Evolutionary conservation across 2,113 vertebrate genomes (phyloP).

Genomic region (Aplodontia rufa): DNA sequence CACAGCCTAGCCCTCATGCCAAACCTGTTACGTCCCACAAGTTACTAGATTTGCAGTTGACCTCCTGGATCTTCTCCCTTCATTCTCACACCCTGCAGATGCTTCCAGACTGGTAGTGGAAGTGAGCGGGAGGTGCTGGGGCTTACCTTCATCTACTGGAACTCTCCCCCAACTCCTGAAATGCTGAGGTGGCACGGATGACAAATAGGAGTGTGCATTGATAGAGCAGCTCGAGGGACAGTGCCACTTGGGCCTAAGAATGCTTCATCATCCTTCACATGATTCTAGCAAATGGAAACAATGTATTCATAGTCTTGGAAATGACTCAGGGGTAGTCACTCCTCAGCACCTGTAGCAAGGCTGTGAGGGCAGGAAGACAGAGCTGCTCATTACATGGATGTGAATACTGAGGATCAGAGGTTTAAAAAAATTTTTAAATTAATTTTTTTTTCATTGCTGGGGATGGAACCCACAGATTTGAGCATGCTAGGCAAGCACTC

Average conservation of each 20-base stretch:
- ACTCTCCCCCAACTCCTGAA: neutral
- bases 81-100: accelerated
- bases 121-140: neutral
- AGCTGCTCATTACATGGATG: neutral
- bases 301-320: neutral
- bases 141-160: neutral
- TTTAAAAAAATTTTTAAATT: too few species aligned
- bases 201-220: accelerated
- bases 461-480: neutral
- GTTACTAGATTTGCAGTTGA: neutral
- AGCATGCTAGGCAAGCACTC: neutral
- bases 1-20: neutral
- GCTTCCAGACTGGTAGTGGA: neutral
- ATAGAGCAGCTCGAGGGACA: neutral
- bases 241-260: neutral
- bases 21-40: neutral
- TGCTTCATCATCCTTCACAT: neutral
- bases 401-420: neutral
- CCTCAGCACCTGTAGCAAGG: too few species aligned
- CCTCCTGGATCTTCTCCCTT: neutral
- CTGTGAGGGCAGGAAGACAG: neutral
- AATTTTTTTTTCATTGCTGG: too few species aligned
- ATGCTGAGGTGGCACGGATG: neutral
- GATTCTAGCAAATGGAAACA: neutral
- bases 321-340: neutral